Evolutionary conservation across 2,113 vertebrate genomes (phyloP), one percentile per base, ranked within the genome.

Genomic region (Chauna torquata): DNA sequence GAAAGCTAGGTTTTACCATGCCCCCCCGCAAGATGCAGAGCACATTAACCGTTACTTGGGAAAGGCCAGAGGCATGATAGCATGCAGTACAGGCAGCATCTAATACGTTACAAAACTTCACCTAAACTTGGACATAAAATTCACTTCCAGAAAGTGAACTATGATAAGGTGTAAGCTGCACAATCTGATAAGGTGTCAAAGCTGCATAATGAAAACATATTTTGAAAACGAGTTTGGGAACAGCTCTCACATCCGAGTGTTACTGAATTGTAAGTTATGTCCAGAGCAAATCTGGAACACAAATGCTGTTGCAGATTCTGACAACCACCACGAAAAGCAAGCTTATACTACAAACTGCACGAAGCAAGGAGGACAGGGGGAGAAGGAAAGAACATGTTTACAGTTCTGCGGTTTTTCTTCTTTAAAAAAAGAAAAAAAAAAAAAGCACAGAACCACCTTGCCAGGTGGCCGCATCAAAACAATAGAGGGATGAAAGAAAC

Each of bases 181-280:
- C 1, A 5, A 83, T 52, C 38, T 42, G 52, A 3, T 6, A 74
- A 32, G 7, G 44, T 14, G 19, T 23, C 76, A 58, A 58, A 61
- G 68, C 17, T 36, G 30, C 17, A 8, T 1, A 38, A 54, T 4
- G n/a, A 83, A 44, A 45, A 61, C 5, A 4, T 16, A 5, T 23
- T 55, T 34, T 28, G 28, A 38, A 55, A 74, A 78, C 54, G 8
- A 77, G 44, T 20, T 36, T 71, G 16, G 0, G 2, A 40, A 23
- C 9, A n/a, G 54, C n/a, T 72, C 44, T 36, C 1, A 1, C 16
- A 58, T 11, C 27, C 0, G 0, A 38, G 36, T 2, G 5, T 8
- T 10, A 28, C 36, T 3, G 3, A 93, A 23, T 10, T 66, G 57
- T 2, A 82, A 30, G 32, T 9, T 55, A 36, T 0, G 13, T 20